phyloP scores from a whole-genome alignment of 2,888 invertebrate genomes.

The Drosophila testacea region DNA sequence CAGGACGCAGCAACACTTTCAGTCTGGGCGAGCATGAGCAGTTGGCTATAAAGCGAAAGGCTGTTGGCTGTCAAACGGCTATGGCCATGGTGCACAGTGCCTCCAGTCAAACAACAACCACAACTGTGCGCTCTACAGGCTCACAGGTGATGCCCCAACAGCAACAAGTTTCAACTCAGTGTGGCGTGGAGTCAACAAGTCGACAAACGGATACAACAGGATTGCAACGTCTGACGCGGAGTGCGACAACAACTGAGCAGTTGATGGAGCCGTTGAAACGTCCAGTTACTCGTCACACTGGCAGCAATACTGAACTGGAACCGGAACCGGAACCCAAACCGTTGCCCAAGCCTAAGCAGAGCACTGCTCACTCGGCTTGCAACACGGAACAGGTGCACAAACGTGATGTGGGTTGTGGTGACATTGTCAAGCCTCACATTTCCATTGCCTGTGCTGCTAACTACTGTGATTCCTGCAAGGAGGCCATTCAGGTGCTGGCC shows the following conservation, averaged over 20 bases:
- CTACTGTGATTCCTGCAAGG: slow-evolving; percentile 88
- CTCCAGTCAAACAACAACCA: slow-evolving; percentile 76
- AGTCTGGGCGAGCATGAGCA: slow-evolving; percentile 87
- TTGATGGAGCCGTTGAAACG: slow-evolving; percentile 58
- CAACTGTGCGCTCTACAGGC: slow-evolving; percentile 68
- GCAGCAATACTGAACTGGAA: slow-evolving; percentile 71
- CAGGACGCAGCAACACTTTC: slow-evolving; percentile 87
- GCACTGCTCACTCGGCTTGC: slow-evolving; percentile 74
- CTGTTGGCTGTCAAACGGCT: slow-evolving; percentile 80
- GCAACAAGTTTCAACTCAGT: slow-evolving; percentile 74
- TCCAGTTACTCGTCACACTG: slow-evolving; percentile 60
- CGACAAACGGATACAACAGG: slow-evolving; percentile 85
- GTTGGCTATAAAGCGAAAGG: slow-evolving; percentile 84
- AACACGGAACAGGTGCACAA: slow-evolving; percentile 84
- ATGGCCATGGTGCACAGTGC: slow-evolving; percentile 62
- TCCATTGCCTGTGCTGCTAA: slow-evolving; percentile 86
- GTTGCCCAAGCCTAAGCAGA: slow-evolving; percentile 42
- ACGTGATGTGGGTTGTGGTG: slow-evolving; percentile 86
- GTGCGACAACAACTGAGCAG: slow-evolving; percentile 75
- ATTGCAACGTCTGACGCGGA: slow-evolving; percentile 74
- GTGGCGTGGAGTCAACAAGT: slow-evolving; percentile 59
- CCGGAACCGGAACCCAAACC: slow-evolving; percentile 6
- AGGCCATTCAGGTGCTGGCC: slow-evolving; percentile 86
- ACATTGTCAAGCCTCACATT: slow-evolving; percentile 86
- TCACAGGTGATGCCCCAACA: slow-evolving; percentile 71